Evolutionary conservation across 53 echinoderm and acorn worm species (phyloP).

Genomic region (Luidia sarsii): DNA sequence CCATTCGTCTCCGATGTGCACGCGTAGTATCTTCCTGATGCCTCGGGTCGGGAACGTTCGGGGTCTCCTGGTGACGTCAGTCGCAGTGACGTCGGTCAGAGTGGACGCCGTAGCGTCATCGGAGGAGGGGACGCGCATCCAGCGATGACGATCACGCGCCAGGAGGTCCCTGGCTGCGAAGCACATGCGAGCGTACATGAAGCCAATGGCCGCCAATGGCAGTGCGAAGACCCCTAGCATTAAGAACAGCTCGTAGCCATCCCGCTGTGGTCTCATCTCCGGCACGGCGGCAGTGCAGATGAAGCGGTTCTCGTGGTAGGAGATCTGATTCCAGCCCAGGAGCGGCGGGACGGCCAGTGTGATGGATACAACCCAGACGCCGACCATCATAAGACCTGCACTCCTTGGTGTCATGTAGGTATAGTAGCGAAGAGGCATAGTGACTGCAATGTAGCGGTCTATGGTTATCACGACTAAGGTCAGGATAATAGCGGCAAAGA

Average conservation of each 20-base stretch:
- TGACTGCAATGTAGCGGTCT: conserved; percentile 82
- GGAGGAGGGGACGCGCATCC: conserved; percentile 49
- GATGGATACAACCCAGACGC: conserved; percentile 66
- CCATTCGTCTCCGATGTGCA: conserved; percentile 77
- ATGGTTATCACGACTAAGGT: conserved; percentile 78
- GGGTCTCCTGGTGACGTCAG: conserved; percentile 3
- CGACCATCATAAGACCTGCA: conserved; percentile 45
- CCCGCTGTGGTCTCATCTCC: background rate
- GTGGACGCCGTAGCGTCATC: background rate
- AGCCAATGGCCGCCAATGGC: conserved; percentile 51
- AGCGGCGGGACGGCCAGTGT: conserved; percentile 76
- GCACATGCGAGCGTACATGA: conserved; percentile 65
- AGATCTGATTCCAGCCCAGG: conserved; percentile 72
- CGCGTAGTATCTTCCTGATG: conserved; percentile 51
- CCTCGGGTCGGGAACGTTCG: conserved; percentile 37
- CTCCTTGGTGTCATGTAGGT: conserved; percentile 59
- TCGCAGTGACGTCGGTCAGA: background rate
- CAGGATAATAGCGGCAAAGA: conserved; percentile 72
- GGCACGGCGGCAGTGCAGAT: conserved; percentile 65
- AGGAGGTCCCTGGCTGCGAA: conserved; percentile 49
- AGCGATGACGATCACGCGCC: conserved; percentile 48
- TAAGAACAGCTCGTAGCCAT: conserved; percentile 57
- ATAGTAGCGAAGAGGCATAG: conserved; percentile 74
- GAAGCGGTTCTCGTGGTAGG: conserved; percentile 65
- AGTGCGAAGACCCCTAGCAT: conserved; percentile 56